Base-by-base conservation (phyloP, 2,888 invertebrate species). In the Drosophila affinis region DNA sequence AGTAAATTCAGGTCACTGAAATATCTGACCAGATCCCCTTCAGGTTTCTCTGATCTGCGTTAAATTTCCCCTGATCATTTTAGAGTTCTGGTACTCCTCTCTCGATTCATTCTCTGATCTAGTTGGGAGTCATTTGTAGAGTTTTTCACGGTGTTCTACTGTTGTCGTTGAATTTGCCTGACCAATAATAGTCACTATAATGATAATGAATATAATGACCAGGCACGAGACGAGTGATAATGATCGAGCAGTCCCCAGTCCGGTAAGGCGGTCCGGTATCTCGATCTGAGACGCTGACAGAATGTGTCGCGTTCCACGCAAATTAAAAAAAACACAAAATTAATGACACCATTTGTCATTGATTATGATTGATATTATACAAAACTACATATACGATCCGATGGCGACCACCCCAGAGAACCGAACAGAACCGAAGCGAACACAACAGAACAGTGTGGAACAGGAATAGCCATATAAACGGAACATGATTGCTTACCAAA, bases 181-280 rank as follows among this genome's bases (percentile, higher is more conserved):
- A 24, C n/a, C 51, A 34, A 34, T 34, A 34, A 34, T 12, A 49
- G 63, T 63, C n/a, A 63, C 24, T 34, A 63, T 48, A 61, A 72
- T 74, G 72, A 52, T 72, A 67, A 76, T 84, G 76, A 64, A 70
- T 62, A 70, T 81, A 72, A 86, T 83, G 60, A 64, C 53, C 57
- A 59, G 63, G 61, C 54, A 56, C 68, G 57, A 79, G 72, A 56
- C 68, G 57, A 79, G 72, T 75, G 83, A 75, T 88, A 83, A 88
- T 83, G 69, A 75, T 79, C 74, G 29, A 49, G 59, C 55, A 56
- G 34, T 5, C 34, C 34, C 14, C 12, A 5, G 34, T 34, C 12
- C 10, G 12, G 10, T 32, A 34, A 29, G 29, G 75, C 49, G 21
- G 21, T 21, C 21, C 21, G 21, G 21, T 34, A 34, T 34, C 3